Evolutionary conservation across 1,140 invertebrate genomes (phyloP).

Genomic region (Macrotrachela quadricornifera): DNA sequence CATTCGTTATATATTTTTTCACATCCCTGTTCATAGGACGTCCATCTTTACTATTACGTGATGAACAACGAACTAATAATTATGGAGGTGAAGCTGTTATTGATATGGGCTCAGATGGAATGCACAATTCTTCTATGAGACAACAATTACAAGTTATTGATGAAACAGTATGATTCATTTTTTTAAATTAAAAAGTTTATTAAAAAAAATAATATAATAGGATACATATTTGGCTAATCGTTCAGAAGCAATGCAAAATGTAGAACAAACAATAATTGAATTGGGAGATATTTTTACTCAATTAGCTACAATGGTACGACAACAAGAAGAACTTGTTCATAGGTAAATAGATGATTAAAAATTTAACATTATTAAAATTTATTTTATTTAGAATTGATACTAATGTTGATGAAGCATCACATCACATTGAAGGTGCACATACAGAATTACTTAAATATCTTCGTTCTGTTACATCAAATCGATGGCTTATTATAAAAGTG

Average conservation of each 20-base stretch:
- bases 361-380: slow-evolving; percentile 5
- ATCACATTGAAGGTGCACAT: slow-evolving; percentile 93
- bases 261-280: slow-evolving; percentile 95
- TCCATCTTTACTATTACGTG: background rate
- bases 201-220: slow-evolving; percentile 10
- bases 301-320: slow-evolving; percentile 91
- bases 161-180: background rate
- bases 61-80: background rate
- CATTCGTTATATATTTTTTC: no score
- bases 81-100: background rate
- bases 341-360: background rate
- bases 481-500: slow-evolving; percentile 98
- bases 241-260: slow-evolving; percentile 93
- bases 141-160: slow-evolving; percentile 1
- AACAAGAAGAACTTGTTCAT: slow-evolving; percentile 94
- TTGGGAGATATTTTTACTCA: slow-evolving; percentile 95
- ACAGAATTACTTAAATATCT: slow-evolving; percentile 92
- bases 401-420: slow-evolving; percentile 77
- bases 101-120: background rate
- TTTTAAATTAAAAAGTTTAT: background rate
- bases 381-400: slow-evolving; percentile 63
- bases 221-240: slow-evolving; percentile 71
- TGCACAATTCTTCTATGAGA: background rate
- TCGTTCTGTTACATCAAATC: slow-evolving; percentile 80
- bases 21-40: no score